Conservation (phyloP, 2,797 vertebrate genomes). For the Chromobotia macracanthus region DNA sequence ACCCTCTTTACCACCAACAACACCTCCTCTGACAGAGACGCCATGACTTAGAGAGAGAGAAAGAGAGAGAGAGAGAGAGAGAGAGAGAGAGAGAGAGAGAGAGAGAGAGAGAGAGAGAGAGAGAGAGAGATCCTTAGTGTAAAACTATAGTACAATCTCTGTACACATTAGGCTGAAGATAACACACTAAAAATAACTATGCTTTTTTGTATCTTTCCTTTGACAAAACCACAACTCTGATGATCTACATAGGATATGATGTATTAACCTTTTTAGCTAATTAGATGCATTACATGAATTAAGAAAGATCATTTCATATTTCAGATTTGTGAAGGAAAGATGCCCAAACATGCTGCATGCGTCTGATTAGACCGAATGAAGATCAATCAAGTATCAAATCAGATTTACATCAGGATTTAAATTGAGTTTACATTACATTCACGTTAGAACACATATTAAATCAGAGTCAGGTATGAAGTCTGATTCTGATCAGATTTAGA, state of each 20-base stretch:
- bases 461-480: background rate
- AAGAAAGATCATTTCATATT: too few relatives aligned
- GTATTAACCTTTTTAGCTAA: too few relatives aligned
- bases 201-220: too few relatives aligned
- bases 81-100: conserved; percentile 26
- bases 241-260: too few relatives aligned
- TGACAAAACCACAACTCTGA: too few relatives aligned
- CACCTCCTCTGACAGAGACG: conserved; percentile 96
- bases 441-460: background rate
- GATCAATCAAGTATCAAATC: background rate
- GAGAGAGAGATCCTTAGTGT: background rate
- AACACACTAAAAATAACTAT: too few relatives aligned
- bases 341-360: too few relatives aligned
- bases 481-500: background rate
- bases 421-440: background rate
- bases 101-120: conserved; percentile 29
- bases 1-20: conserved; percentile 95
- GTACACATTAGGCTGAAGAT: too few relatives aligned
- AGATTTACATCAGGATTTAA: background rate
- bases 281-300: too few relatives aligned
- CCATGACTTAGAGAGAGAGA: conserved; percentile 83
- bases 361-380: background rate
- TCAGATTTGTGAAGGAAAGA: too few relatives aligned
- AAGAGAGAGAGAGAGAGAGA: conserved; percentile 10
- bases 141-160: too few relatives aligned